Evolutionary conservation across 2,113 vertebrate genomes (phyloP), one percentile per base, ranked within the genome.

Genomic region (Amphiprion percula): DNA sequence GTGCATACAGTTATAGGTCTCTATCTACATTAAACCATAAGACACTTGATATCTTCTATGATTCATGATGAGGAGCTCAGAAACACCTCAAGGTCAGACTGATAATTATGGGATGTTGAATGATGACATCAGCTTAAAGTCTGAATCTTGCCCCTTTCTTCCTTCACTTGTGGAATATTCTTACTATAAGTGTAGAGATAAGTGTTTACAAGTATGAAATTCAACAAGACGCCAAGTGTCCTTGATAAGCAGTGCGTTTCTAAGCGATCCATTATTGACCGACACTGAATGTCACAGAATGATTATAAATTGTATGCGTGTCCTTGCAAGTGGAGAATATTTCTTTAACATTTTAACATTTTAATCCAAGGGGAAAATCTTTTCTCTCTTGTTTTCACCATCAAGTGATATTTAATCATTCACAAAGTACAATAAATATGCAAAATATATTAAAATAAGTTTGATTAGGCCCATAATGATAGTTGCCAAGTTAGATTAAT

Each of bases 71-170:
- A 82, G 78, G 56, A 82, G 78, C 65, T 78, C 23, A 3, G 46
- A 73, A 82, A 84, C 67, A 74, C 33, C 62, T 86, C 83, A 91
- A 92, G 91, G 90, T 88, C 90, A 88, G 33, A 59, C 79, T 83
- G 85, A 87, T 89, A 83, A 68, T 65, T 56, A 11, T n/a, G n/a
- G 52, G 21, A 82, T 80, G 78, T 55, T 71, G 61, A 82, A 26
- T 64, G 76, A 83, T 83, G 82, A 72, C 83, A 78, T 84, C 52
- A 56, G 21, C 59, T 68, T 65, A 63, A 66, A 77, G 62, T 76
- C 26, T 69, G 44, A 72, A 61, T 28, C 23, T 41, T 24, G 17
- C 24, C 16, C 17, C 26, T 59, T 59, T 80, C 23, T 52, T 44
- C 52, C 19, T 63, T 46, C 15, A 4, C 11, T 23, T 58, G 3